These are phyloP conservation scores for Noctua comes DNA, from an alignment of 2,888 invertebrate genomes.

Conservation along the genomic window DNA sequence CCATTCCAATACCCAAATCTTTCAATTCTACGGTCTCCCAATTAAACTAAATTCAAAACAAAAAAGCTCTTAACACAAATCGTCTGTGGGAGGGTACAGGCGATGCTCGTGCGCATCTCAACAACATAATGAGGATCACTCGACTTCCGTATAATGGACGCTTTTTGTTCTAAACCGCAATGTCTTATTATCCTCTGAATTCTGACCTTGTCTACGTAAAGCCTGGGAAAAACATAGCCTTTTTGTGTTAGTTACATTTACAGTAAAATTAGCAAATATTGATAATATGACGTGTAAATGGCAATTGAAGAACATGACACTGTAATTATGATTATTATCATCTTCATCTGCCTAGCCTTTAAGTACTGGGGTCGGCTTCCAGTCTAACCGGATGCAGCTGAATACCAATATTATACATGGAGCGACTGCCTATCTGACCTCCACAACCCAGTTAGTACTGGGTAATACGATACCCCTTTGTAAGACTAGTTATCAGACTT, in stretches of 20 bases:
- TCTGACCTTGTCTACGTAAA: constrained; percentile 51
- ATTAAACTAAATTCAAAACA: constrained; percentile 1
- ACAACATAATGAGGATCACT: constrained; percentile 70
- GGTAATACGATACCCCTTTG: too few species aligned
- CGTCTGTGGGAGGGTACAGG: constrained; percentile 53
- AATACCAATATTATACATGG: too few species aligned
- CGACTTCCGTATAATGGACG: constrained; percentile 72
- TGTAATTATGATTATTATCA: not conserved
- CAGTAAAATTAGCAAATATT: constrained; percentile 19
- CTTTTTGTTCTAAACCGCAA: constrained; percentile 58
- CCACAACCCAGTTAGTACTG: too few species aligned
- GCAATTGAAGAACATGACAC: constrained; percentile 21
- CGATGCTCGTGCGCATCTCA: constrained; percentile 60
- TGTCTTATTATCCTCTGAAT: constrained; percentile 43
- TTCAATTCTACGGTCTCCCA: constrained; percentile 13
- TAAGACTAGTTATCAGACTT: too few species aligned
- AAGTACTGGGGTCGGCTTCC: too few species aligned
- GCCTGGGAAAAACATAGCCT: constrained; percentile 35
- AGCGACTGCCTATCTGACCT: too few species aligned
- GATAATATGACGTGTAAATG: constrained; percentile 29
- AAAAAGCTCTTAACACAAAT: constrained; percentile 31
- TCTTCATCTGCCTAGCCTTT: too few species aligned
- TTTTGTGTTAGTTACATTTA: constrained; percentile 21
- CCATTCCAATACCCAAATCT: not conserved
- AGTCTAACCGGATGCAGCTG: too few species aligned